These are phyloP conservation scores for Ibidorhyncha struthersii DNA, from an alignment of 2,113 vertebrate genomes.

Conservation along the genomic window DNA sequence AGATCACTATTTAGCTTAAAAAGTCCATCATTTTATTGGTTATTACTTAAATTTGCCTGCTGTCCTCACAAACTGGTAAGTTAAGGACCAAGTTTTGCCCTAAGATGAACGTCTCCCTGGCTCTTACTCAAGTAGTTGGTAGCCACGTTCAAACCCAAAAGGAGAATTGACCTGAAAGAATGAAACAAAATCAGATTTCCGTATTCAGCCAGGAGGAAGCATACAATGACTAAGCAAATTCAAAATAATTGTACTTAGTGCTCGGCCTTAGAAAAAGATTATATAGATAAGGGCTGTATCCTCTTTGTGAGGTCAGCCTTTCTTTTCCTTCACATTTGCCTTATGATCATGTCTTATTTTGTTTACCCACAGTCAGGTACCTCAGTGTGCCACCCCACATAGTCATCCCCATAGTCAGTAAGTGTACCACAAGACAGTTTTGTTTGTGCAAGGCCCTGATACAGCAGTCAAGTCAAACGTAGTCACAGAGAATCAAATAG, in stretches of 20 bases:
- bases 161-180: neutral
- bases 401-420: neutral
- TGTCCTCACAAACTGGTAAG: neutral
- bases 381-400: neutral
- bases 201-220: neutral
- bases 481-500: neutral
- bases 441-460: neutral
- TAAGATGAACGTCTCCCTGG: neutral
- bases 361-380: neutral
- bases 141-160: neutral
- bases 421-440: neutral
- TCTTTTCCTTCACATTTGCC: neutral
- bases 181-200: neutral
- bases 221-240: neutral
- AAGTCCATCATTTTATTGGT: neutral
- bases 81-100: neutral
- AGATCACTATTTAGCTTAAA: neutral
- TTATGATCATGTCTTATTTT: neutral
- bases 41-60: neutral
- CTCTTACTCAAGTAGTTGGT: neutral
- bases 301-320: neutral
- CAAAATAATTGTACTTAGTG: neutral
- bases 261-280: neutral
- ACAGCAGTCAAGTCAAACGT: fast-evolving
- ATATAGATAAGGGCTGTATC: fast-evolving